Evolutionary conservation across 2,797 vertebrate species (phyloP), one percentile per base, ranked within the genome.

Genomic region (Cyprinodon diabolis): DNA sequence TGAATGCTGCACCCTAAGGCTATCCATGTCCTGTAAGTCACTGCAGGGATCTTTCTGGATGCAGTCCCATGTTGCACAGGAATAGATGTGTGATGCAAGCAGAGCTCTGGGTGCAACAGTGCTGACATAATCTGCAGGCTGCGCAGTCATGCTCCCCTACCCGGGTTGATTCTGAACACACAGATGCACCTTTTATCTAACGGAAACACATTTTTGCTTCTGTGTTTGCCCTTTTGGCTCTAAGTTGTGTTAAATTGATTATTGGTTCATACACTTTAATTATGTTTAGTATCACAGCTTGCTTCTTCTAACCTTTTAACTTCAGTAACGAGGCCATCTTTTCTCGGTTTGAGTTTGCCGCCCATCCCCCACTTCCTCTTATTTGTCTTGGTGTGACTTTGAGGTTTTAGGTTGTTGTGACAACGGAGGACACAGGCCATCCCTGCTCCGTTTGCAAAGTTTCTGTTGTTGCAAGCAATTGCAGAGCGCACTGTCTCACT

Each of bases 351-450:
- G 86, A 84, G 81, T 45, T 9, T 23, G n/a, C 75, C 60, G 19
- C 90, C 90, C 91, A 80, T 85, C 92, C 92, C 90, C 91, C 90
- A 95, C 94, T 95, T 95, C 94, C 94, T 94, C 89, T 90, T 92
- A 78, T 88, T 85, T 81, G 74, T 78, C 81, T 90, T 85, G 83
- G 83, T 88, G 87, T 90, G 91, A 90, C 90, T 93, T 89, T 94
- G 93, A 94, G 94, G 93, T 95, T 94, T 65, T 92, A 72, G 67
- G 93, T 95, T 94, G 92, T 88, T 90, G 81, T 93, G 93, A 92
- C 89, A 92, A 94, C 93, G 25, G 80, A 89, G 90, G 89, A 89
- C 90, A 90, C 85, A 86, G 79, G 70, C 85, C 74, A 43, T 73
- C 80, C 84, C 67, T 84, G 62, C 76, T 85, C 85, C 86, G 74